Conservation (phyloP, 2,797 vertebrate species). For the Eremophila alpestris region DNA sequence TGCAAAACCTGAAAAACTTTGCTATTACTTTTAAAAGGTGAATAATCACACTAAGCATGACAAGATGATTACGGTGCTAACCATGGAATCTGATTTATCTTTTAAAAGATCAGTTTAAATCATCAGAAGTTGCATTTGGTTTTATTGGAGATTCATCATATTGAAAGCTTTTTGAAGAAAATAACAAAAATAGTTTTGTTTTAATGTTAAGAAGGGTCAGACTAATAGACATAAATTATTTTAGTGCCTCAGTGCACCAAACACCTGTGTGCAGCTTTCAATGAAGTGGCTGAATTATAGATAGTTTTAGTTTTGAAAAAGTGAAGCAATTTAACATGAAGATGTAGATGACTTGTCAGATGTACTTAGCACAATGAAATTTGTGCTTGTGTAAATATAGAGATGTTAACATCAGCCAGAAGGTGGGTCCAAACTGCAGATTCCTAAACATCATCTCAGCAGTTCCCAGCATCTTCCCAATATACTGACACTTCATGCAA, state of each 20-base stretch:
- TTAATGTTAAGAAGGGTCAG: constrained; percentile 52
- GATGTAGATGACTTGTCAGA: constrained; percentile 31
- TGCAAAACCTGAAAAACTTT: constrained; percentile 50
- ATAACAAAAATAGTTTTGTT: constrained; percentile 55
- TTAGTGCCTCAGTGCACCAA: background rate
- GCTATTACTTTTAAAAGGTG: constrained; percentile 59
- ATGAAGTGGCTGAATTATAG: constrained; percentile 30
- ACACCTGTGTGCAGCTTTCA: constrained; percentile 50
- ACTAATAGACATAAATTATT: constrained; percentile 52
- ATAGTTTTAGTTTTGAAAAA: constrained; percentile 18
- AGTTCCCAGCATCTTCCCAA: background rate
- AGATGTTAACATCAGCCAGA: background rate
- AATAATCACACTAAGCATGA: constrained; percentile 65
- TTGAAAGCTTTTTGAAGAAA: constrained; percentile 56
- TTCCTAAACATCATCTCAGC: background rate
- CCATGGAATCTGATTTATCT: constrained; percentile 57
- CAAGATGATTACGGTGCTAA: constrained; percentile 62
- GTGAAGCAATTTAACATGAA: constrained; percentile 19
- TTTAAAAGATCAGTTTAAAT: constrained; percentile 65
- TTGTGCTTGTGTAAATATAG: background rate
- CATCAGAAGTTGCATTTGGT: constrained; percentile 46
- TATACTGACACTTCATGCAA: background rate
- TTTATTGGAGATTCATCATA: constrained; percentile 63
- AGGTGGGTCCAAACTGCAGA: background rate
- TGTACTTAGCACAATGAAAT: constrained; percentile 1